Percentiles rank a stretch among this genome's conserved stretches.
phyloP scores from a whole-genome alignment of 1,140 invertebrate species.

The Brachionus asplanchnoidis region DNA sequence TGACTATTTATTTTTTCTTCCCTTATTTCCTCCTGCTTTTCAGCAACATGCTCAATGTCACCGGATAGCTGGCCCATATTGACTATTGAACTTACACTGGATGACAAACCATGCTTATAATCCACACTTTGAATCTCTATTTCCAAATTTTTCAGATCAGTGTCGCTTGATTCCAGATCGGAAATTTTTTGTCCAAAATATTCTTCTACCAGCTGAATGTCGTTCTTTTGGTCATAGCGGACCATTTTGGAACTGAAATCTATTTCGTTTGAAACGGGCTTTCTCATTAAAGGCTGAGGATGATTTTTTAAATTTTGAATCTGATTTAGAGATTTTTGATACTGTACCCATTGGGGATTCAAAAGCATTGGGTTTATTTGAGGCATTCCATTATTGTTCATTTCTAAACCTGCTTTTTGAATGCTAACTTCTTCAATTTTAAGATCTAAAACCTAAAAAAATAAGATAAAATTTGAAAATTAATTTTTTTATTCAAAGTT shows the following conservation, averaged over 20 bases:
- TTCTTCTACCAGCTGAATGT: not conserved
- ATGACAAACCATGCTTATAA: constrained; percentile 17
- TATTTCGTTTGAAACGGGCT: not conserved
- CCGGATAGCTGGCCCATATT: not conserved
- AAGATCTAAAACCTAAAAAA: too few species aligned
- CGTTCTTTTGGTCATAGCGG: not conserved
- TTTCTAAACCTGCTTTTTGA: not conserved
- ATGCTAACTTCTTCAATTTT: too few species aligned
- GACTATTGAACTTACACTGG: not conserved
- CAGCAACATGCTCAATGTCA: not conserved
- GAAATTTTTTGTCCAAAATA: not conserved
- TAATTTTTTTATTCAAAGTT: too few species aligned
- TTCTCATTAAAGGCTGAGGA: not conserved
- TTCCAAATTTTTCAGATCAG: not conserved
- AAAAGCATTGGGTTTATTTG: constrained; percentile 3
- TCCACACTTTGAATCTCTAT: not conserved
- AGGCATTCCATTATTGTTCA: not conserved
- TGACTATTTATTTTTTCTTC: not conserved
- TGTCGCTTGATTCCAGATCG: not conserved
- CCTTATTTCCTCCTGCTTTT: not conserved
- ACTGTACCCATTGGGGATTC: constrained; percentile 7
- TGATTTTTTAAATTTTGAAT: not conserved
- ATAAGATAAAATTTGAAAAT: too few species aligned
- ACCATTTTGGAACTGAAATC: not conserved
- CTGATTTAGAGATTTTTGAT: not conserved